Base-by-base conservation (phyloP, 1,140 invertebrate species). In the Spodoptera litura region DNA sequence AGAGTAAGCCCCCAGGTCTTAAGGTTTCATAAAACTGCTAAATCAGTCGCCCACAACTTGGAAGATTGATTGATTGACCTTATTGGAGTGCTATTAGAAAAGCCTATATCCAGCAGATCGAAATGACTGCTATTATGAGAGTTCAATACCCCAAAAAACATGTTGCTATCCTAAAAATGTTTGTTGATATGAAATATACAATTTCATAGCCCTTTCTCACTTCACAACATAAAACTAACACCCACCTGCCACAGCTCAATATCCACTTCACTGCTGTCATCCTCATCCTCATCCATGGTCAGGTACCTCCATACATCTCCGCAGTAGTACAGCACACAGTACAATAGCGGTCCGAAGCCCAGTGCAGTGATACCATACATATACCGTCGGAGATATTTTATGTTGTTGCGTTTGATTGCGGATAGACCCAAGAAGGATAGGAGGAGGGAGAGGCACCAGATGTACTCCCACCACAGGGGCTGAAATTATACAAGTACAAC, bases 381-480 rank as follows among this genome's bases (percentile, higher is more conserved):
- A 85, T 98, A 99, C 83, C 97, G 96, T 86, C 97, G 95, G 88
- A 99, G 96, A 1, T 97, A 96, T 62, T 96, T 95, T 49, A 97
- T 96, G 87, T 96, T 96, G 93, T 99, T 99, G 82, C 96, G 96
- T 83, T 97, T 97, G 81, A 98, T 96, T 20, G 98, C 97, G 52
- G 97, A 96, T 31, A 99, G 94, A n/a, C 97, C 98, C 35, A 99
- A 90, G 90, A 99, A 97, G 56, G 97, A 97, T 53, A 98, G 95
- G n/a, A 98, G 91, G 71, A 99, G 93, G 83, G 98, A 99, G 4
- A 96, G 94, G 82, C 98, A 97, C 99, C 99, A 99, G 81, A 98
- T 96, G 90, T 98, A 99, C 95, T 99, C 98, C 98, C 99, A 99
- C 94, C 96, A 96, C 38, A 98, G 90, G 35, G 98, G 98, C 96